Evolutionary conservation across 2,113 vertebrate species (phyloP).

Genomic region (Syngnathus typhle): DNA sequence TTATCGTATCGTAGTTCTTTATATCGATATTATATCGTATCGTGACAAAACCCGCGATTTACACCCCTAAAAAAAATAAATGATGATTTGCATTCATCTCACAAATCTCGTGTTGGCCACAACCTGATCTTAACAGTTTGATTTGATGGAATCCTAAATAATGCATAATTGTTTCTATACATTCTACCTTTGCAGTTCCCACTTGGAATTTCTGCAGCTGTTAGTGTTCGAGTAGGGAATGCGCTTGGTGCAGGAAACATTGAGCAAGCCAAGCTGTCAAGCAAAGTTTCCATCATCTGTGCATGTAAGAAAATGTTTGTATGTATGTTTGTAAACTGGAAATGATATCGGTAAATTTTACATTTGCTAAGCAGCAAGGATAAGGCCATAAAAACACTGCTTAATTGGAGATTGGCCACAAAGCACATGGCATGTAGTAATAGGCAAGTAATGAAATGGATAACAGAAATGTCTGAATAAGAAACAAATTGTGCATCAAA

Average conservation of each 20-base stretch:
- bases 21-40: too few relatives aligned
- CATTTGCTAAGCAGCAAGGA: background rate
- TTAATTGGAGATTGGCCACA: background rate
- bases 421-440: background rate
- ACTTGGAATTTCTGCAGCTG: constrained; percentile 78
- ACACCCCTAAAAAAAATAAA: too few relatives aligned
- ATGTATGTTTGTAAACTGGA: background rate
- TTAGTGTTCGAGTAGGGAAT: constrained; percentile 79
- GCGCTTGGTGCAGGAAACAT: constrained; percentile 79
- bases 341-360: background rate
- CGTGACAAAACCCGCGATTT: too few relatives aligned
- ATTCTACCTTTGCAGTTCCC: constrained; percentile 67
- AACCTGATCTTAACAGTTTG: background rate
- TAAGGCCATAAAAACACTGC: background rate
- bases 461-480: too few relatives aligned
- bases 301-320: constrained; percentile 59
- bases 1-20: too few relatives aligned
- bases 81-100: too few relatives aligned
- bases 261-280: constrained; percentile 73
- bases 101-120: background rate
- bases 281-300: constrained; percentile 69
- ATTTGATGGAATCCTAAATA: background rate
- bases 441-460: background rate
- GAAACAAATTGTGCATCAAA: too few relatives aligned
- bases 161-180: background rate